Evolutionary conservation across 2,888 invertebrate species (phyloP), one percentile per base, ranked within the genome.

Genomic region (Antitype chi): DNA sequence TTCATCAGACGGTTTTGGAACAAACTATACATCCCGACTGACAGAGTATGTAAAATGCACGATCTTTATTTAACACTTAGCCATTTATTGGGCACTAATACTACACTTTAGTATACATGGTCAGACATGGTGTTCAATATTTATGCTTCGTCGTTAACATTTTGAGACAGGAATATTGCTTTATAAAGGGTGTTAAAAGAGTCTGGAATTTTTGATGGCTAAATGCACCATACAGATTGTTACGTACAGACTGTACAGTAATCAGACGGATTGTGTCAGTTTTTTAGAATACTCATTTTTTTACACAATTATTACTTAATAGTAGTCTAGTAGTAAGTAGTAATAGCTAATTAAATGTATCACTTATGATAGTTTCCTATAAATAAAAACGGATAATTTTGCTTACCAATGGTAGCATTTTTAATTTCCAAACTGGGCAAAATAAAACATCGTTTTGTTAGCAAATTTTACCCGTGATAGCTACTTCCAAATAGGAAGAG

Each of bases 11-110:
- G 23, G 0, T 32, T 28, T 57, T 57, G 2, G 5, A 67, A 67
- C 23, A n/a, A 23, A 67, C 0, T 2, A 23, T 67, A 67, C 23
- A 55, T 15, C 53, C 2, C 32, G 60, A 25, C 69, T 49, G 23
- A 71, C 73, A 69, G 68, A 73, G 70, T 77, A 47, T 57, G 70
- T 69, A 32, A 60, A 77, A 71, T 78, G 17, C n/a, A 57, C 25
- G 73, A n/a, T 74, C 63, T 77, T 85, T 71, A 83, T 85, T 74
- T 70, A 55, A 71, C 70, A 85, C 85, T 82, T 64, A 63, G n/a
- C 28, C 20, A 15, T 62, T 47, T 4, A 73, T 68, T 73, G 66
- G 20, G 5, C 28, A 68, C 69, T 85, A 73, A 64, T 55, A 60
- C 73, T 70, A 15, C 67, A 23, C 23, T 73, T 73, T 43, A 68